Evolutionary conservation across 2,888 invertebrate species (phyloP).

Genomic region (Pycnomerus fuliginosus): DNA sequence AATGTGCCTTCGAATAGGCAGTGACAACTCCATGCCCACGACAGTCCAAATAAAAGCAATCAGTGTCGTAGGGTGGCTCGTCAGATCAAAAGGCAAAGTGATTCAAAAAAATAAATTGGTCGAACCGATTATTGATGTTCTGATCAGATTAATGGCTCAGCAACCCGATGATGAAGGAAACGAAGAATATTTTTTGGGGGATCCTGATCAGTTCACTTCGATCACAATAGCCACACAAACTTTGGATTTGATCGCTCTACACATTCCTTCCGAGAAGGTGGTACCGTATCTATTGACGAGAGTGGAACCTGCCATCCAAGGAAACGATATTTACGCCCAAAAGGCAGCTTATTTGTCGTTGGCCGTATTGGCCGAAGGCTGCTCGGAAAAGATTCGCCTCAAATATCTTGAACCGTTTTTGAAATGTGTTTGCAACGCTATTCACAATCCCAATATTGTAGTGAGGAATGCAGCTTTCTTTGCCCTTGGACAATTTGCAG

Average conservation of each 20-base stretch:
- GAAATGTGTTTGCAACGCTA: conserved; percentile 69
- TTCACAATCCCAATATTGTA: conserved; percentile 61
- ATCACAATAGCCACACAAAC: conserved; percentile 72
- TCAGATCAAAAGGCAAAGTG: conserved; percentile 70
- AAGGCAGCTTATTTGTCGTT: conserved; percentile 73
- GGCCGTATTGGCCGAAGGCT: conserved; percentile 77
- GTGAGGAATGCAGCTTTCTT: conserved; percentile 77
- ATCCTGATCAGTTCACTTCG: conserved; percentile 63
- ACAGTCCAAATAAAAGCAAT: conserved; percentile 68
- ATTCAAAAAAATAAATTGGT: conserved; percentile 70
- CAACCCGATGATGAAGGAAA: conserved; percentile 62
- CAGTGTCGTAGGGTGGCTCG: conserved; percentile 64
- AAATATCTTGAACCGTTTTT: conserved; percentile 71
- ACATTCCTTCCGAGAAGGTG: conserved; percentile 75
- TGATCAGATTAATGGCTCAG: conserved; percentile 69
- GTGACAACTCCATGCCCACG: conserved; percentile 59
- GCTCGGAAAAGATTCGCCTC: conserved; percentile 69
- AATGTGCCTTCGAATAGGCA: conserved; percentile 65
- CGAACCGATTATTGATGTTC: conserved; percentile 64
- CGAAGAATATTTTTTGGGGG: conserved; percentile 65
- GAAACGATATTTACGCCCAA: conserved; percentile 61
- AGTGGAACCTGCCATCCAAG: conserved; percentile 66
- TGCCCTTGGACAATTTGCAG: conserved; percentile 78
- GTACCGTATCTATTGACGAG: conserved; percentile 66
- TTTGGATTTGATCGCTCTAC: conserved; percentile 70